Base-by-base conservation (phyloP, 2,113 vertebrate species). In the Mandrillus leucophaeus region DNA sequence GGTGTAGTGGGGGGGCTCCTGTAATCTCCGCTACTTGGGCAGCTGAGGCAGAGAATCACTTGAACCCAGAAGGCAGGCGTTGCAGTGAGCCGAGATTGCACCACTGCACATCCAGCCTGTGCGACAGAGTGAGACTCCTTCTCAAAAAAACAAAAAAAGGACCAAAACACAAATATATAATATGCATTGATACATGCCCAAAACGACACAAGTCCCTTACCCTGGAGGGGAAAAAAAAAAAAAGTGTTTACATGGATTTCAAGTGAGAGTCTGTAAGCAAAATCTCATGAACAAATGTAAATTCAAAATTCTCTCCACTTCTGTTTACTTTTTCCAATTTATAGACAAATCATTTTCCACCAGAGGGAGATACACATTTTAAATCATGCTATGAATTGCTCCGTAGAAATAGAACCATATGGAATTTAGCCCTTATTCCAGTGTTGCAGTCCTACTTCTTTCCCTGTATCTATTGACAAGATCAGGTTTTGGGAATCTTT, bases 401-500 rank as follows among this genome's bases (percentile, higher is more conserved):
- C 73, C 55, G 1, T 87, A 88, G 95, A 96, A 88, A n/a, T 12
- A 95, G 72, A 89, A 48, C 12, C 43, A n/a, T 5, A 85, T 40
- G 83, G 57, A 98, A 96, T 61, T 96, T 22, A 90, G 88, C 14
- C 17, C 40, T 93, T 45, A 59, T 89, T 88, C 10, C 81, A 96
- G 32, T 90, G 85, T 50, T 66, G 1, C 4, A 83, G 89, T 75
- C 6, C 79, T 90, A n/a, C 3, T 93, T 88, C 90, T 8, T 4
- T 25, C 13, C 6, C 1, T 12, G 38, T 81, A 86, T 92, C 11
- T 75, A 88, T 85, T 95, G 78, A 92, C 73, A 98, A 59, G 11
- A 96, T 98, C 27, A 93, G 23, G 16, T 96, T 97, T 98, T 95
- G 95, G 68, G 57, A 96, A 87, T 66, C 82, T 95, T 98, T 98